Conservation (phyloP, 2,797 vertebrate species). For the Schizopygopsis malacanthus region DNA sequence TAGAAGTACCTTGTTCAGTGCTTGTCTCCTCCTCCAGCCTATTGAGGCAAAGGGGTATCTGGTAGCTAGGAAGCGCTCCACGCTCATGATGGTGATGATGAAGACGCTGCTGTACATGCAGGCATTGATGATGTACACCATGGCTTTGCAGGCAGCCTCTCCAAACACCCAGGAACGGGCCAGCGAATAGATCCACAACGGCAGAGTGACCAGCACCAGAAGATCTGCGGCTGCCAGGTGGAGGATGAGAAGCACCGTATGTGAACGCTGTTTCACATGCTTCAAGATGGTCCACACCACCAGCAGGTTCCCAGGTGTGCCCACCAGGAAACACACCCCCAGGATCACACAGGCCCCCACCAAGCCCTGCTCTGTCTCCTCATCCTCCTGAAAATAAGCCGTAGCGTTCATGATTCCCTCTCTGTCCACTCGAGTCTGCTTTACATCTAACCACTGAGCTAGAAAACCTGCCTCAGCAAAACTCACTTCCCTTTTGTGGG, state of each 20-base stretch:
- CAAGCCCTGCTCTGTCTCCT: constrained; percentile 61
- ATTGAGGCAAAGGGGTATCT: constrained; percentile 81
- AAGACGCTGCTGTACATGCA: constrained; percentile 90
- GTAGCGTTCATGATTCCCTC: constrained; percentile 70
- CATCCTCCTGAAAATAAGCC: constrained; percentile 20
- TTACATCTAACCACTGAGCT: constrained; percentile 52
- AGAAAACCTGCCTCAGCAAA: constrained; percentile 67
- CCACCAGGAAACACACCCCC: constrained; percentile 81
- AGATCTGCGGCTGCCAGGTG: constrained; percentile 85
- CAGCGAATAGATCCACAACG: constrained; percentile 88
- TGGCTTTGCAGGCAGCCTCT: constrained; percentile 74
- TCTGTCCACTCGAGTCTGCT: constrained; percentile 56
- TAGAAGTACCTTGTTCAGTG: constrained; percentile 72
- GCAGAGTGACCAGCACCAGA: constrained; percentile 85
- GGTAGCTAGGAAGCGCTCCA: constrained; percentile 84
- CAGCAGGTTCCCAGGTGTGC: constrained; percentile 84
- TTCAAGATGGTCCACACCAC: constrained; percentile 86
- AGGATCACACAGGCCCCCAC: constrained; percentile 78
- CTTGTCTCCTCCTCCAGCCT: constrained; percentile 77
- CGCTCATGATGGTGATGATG: constrained; percentile 85
- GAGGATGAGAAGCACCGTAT: constrained; percentile 85
- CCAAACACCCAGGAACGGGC: constrained; percentile 83
- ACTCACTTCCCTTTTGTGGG: constrained; percentile 73
- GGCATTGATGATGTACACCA: constrained; percentile 82
- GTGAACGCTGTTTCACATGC: constrained; percentile 81